Evolutionary conservation across 2,797 vertebrate genomes (phyloP), one percentile per base, ranked within the genome.

Genomic region (Philypnodon macrostomus): DNA sequence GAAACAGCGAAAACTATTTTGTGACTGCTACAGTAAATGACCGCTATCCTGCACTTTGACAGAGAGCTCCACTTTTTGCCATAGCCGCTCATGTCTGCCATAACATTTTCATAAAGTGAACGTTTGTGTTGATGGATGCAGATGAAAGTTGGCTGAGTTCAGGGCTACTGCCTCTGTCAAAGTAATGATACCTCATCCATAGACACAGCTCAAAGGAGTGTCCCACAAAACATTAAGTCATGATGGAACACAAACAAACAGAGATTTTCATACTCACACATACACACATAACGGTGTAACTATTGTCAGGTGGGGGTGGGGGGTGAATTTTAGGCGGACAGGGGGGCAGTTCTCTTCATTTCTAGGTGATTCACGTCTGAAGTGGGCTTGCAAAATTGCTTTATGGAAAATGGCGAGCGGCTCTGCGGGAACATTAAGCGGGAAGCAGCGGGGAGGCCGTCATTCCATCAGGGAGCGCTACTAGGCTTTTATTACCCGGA

Each of bases 321-420:
- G 32, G 32, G 37, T 39, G 18, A n/a, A n/a, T 27, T 47, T 65
- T 42, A 54, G 53, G 33, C 1, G 38, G 53, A 54, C 42, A 51
- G 66, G 44, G 35, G 36, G 27, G 26, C 40, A 48, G 49, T 65
- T 80, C 58, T 79, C 71, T 84, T 85, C 70, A 75, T 86, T 85
- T 77, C 75, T 63, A 68, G 81, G 77, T 88, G 83, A 86, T 86
- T 83, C 83, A 79, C 60, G 63, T 84, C 70, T 75, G 72, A 76
- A 81, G 81, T 65, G 73, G 79, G 73, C 69, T 83, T 56, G 69
- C 75, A 80, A 85, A 87, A 87, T 86, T 83, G 77, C 82, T 83
- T 86, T 81, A 81, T 81, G 79, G 84, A 83, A 85, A 85, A 74
- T 70, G 73, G 70, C 33, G 60, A 73, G 58, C 31, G 48, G 74